Evolutionary conservation across 2,113 vertebrate species (phyloP), one percentile per base, ranked within the genome.

Genomic region (Poeciliopsis occidentalis): DNA sequence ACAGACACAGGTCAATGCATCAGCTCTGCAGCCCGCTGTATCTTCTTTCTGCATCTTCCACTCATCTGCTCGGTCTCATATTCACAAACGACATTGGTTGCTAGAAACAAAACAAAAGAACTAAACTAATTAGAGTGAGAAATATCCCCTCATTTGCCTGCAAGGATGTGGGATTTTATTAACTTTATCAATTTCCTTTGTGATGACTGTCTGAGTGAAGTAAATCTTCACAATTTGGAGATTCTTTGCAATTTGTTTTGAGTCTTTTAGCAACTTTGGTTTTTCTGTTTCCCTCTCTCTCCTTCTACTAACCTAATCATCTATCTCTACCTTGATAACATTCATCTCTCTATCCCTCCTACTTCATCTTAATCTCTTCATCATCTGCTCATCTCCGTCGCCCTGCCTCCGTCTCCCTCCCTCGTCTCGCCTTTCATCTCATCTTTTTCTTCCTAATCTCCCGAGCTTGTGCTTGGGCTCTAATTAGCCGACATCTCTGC

Each of bases 401-500:
- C 74, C 78, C 80, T 51, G 62, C 67, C 80, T 84, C 77, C 64
- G 2, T 62, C 26, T 60, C 54, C 66, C 69, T 66, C 69, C 73
- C 66, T 69, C 62, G 4, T 47, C 82, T 69, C 39, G 19, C 63
- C 78, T 81, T 83, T 85, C 86, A 82, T 90, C 88, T 88, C 85
- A 27, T 75, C 87, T 32, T 81, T 77, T 7, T 72, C 82, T 80
- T 81, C 77, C 87, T 89, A 91, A 91, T 89, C 87, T 82, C 72
- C 76, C 78, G 1, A 75, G 81, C 83, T 74, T 69, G 67, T 68
- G 73, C 69, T 51, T 0, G 65, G 30, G 73, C 75, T 77, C 80
- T 88, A 89, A 91, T 91, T 90, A 90, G 84, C 79, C 69, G 82
- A 78, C 87, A 69, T 89, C 80, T 84, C 69, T 51, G 10, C 83